Evolutionary conservation across 2,113 vertebrate species (phyloP), one percentile per base, ranked within the genome.

Genomic region (Embiotoca jacksoni): DNA sequence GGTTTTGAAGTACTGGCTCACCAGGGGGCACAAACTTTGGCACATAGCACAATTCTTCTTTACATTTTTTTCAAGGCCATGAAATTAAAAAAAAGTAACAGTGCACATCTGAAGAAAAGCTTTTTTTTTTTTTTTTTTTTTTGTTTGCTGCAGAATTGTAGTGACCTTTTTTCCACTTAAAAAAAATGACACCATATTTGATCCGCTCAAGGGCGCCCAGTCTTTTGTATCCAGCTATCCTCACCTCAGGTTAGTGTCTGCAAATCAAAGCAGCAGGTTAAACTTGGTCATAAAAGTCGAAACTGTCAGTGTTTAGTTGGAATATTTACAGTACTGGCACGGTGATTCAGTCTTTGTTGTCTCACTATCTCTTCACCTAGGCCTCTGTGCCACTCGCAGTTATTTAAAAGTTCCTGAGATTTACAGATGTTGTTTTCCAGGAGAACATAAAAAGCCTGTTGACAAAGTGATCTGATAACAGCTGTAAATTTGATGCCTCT

Each of bases 401-500:
- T 70, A 35, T 64, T 69, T 46, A 13, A 41, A 52, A 14, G 37
- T 59, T 61, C 13, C 41, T 52, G 44, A 14, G 35, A 47, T 69
- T 53, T 31, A 65, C 23, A 66, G 37, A 32, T 68, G 33, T 60
- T 55, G 46, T 62, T 73, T 80, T 68, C 76, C 60, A 72, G 15
- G 31, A 13, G 50, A n/a, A 41, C 62, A 39, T 62, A 39, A 71
- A 70, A 57, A 39, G 9, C 58, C 7, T 62, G 75, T 71, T 78
- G 75, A 78, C 46, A 52, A 13, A 10, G 14, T 52, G 32, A 50
- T 66, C 50, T 59, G 6, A 16, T 10, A 74, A 58, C 59, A 71
- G 75, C 77, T 70, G 58, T 54, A 70, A 41, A n/a, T 80, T 74
- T 83, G 81, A 78, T 81, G 54, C 63, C 60, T 78, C 59, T 78